These are phyloP conservation scores for Hirundo rustica DNA, from an alignment of 2,797 vertebrate species.

Conservation along the genomic window DNA sequence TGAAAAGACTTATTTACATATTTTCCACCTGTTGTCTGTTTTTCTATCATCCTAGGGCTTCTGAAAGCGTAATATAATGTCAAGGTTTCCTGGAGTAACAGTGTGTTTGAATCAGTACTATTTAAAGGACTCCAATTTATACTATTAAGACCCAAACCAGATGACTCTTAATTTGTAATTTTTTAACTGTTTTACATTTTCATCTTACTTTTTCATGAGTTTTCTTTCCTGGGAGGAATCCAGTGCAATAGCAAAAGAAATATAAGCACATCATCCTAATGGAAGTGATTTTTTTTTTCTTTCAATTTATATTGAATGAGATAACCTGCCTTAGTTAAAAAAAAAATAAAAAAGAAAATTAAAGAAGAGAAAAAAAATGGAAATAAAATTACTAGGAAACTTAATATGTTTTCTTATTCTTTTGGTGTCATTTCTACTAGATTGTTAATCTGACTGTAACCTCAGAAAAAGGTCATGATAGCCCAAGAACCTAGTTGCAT, in stretches of 20 bases:
- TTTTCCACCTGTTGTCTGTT: conserved; percentile 14
- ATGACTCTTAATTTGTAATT: background rate
- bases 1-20: conserved; percentile 45
- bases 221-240: background rate
- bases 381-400: background rate
- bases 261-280: background rate
- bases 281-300: background rate
- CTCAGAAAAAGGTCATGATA: background rate
- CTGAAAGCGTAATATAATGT: background rate
- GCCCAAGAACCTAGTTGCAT: background rate
- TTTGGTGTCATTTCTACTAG: background rate
- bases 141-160: background rate
- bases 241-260: background rate
- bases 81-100: background rate
- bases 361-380: background rate
- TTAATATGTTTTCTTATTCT: background rate
- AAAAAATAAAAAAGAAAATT: background rate
- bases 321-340: background rate
- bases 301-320: background rate
- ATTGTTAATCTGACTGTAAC: background rate
- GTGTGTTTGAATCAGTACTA: background rate
- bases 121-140: background rate
- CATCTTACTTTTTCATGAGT: background rate
- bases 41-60: background rate
- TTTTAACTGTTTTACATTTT: background rate